A percentile compares a stretch with the other conserved stretches of the same genome.
These are phyloP conservation scores for Eupithecia subumbrata DNA, from an alignment of 2,888 invertebrate species.

Conservation along the genomic window DNA sequence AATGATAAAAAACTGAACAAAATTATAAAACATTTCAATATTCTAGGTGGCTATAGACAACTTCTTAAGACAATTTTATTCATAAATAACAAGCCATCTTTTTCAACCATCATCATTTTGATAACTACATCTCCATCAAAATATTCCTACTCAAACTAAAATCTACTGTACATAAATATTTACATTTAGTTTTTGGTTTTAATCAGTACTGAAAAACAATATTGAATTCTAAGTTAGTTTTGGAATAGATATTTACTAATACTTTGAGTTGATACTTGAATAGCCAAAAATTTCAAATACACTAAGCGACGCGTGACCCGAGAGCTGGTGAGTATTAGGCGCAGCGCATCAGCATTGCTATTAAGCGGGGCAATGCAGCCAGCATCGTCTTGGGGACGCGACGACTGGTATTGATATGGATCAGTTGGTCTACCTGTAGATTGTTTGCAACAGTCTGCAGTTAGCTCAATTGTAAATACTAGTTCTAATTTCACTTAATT, in stretches of 20 bases:
- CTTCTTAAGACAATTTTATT: neutral
- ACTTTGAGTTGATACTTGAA: neutral
- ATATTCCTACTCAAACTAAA: constrained; percentile 21
- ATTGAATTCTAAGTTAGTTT: neutral
- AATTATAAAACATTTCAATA: neutral
- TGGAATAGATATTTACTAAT: neutral
- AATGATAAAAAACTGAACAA: neutral
- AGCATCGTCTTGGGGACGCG: too few species aligned
- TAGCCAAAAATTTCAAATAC: neutral
- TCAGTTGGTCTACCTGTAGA: too few species aligned
- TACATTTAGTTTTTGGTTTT: constrained; percentile 47
- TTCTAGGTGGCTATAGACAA: neutral
- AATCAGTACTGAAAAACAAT: constrained; percentile 34
- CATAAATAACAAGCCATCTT: neutral
- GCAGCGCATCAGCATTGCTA: too few species aligned
- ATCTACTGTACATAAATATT: constrained; percentile 38
- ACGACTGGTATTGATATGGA: too few species aligned
- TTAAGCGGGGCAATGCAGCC: too few species aligned
- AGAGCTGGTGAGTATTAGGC: too few species aligned
- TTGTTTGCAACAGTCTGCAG: too few species aligned
- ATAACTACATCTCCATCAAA: neutral
- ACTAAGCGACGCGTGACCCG: too few species aligned
- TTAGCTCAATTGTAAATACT: too few species aligned
- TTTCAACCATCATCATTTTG: neutral
- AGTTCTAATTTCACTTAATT: too few species aligned